Evolutionary conservation across 2,113 vertebrate species (phyloP).

Genomic region (Ornithorhynchus anatinus): DNA sequence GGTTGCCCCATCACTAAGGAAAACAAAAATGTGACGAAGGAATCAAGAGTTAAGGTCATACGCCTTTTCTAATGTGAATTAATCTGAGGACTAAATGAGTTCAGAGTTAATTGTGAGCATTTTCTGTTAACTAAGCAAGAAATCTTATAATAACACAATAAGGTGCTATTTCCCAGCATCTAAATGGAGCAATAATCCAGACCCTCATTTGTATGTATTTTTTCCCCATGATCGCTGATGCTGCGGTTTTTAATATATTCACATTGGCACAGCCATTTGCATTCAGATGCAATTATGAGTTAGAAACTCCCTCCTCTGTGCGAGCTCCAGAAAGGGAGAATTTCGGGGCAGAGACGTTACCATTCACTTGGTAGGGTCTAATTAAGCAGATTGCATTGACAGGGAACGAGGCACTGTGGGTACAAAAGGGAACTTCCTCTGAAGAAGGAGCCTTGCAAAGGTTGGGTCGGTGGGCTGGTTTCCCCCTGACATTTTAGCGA

Average conservation of each 20-base stretch:
- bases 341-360: conserved; percentile 65
- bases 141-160: conserved; percentile 61
- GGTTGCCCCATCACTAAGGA: not conserved
- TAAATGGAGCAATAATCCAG: conserved; percentile 55
- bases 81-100: conserved; percentile 54
- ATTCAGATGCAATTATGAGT: conserved; percentile 66
- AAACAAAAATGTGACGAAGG: not conserved
- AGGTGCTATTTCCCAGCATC: conserved; percentile 60
- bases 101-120: conserved; percentile 57
- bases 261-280: conserved; percentile 63
- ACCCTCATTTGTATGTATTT: conserved; percentile 57
- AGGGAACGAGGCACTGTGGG: conserved; percentile 64
- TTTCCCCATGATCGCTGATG: conserved; percentile 62
- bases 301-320: conserved; percentile 56
- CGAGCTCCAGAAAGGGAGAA: conserved; percentile 58
- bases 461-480: conserved; percentile 38
- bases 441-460: conserved; percentile 61
- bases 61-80: conserved; percentile 59
- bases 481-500: conserved; percentile 49
- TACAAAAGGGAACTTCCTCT: conserved; percentile 63
- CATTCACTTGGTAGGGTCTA: conserved; percentile 66
- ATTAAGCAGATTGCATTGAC: conserved; percentile 65
- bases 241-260: conserved; percentile 67
- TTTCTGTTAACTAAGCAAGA: conserved; percentile 66
- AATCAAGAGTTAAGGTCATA: conserved; percentile 45